Evolutionary conservation across 1,140 invertebrate species (phyloP).

Genomic region (Aphelenchoides fujianensis): DNA sequence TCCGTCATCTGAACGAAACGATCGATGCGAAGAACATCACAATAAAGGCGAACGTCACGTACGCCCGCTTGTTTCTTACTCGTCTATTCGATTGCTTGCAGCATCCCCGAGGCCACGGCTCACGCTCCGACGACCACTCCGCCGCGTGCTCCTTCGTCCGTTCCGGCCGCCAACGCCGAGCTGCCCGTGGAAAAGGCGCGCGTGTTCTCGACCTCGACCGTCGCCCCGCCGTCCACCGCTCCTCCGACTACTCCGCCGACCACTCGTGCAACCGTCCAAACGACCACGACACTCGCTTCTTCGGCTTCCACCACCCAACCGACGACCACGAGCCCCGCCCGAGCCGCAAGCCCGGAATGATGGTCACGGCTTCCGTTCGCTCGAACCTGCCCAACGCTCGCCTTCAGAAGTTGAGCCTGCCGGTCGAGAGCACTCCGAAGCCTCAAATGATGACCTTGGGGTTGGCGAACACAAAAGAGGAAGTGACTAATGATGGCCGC

Average conservation of each 20-base stretch:
- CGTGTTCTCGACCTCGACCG: background rate
- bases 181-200: background rate
- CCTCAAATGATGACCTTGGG: background rate
- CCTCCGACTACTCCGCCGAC: background rate
- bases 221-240: background rate
- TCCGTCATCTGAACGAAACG: constrained; percentile 8
- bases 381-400: constrained; percentile 9
- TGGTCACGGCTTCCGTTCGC: constrained; percentile 17
- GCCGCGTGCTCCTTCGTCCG: constrained; percentile 4
- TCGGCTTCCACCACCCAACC: background rate
- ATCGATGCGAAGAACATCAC: constrained; percentile 16
- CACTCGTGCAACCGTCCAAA: background rate
- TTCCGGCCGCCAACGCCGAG: background rate
- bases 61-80: background rate
- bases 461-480: background rate
- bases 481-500: background rate
- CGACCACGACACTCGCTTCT: background rate
- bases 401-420: background rate
- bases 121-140: constrained; percentile 27
- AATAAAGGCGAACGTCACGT: constrained; percentile 19
- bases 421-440: background rate
- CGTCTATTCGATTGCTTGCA: constrained; percentile 7
- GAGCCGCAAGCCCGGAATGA: constrained; percentile 4
- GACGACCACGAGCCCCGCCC: background rate
- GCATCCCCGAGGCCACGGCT: constrained; percentile 5